Evolutionary conservation across 2,113 vertebrate species (phyloP), one percentile per base, ranked within the genome.

Genomic region (Microtus pennsylvanicus): DNA sequence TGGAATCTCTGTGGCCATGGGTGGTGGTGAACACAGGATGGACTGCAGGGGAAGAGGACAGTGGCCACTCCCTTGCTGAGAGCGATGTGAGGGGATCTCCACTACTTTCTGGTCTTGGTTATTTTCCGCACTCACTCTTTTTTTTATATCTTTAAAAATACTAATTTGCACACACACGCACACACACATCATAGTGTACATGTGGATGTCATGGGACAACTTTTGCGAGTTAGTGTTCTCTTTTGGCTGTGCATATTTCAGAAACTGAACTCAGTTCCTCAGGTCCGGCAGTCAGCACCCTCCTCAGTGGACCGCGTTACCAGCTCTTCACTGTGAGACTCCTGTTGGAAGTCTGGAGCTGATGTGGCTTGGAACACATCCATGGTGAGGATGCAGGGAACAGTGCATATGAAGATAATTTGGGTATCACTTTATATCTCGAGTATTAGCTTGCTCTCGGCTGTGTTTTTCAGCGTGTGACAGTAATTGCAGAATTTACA

Each of bases 401-500:
- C n/a, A 28, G 30, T 30, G 28, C 17, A 11, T 69, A 45, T 26
- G 86, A 92, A 98, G 87, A 55, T 78, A 83, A 89, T 89, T 80
- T 94, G 55, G 69, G 26, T 55, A 65, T 91, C 50, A 50, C 72
- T 96, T 89, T 70, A 12, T 89, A 83, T 87, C 87, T 96, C 38
- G 83, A 94, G 75, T 70, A 81, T 90, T 94, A 95, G 80, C 63
- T 94, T 92, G 50, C 83, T 95, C 38, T 78, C 42, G 65, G 91
- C 86, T 94, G 2, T 89, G 75, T 86, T 95, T 95, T 97, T 96
- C 80, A 63, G 50, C 35, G 26, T 52, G 12, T 95, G 96, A 94
- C 72, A 87, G 72, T 95, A 96, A 94, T 96, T 92, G 74, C 90
- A 70, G 92, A 95, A 94, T 97, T 96, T 75, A 69, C 90, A 97